Percentiles rank a stretch among this genome's conserved stretches.
These are phyloP conservation scores for Myotis planiceps DNA, from an alignment of 2,797 vertebrate genomes.

Conservation along the genomic window DNA sequence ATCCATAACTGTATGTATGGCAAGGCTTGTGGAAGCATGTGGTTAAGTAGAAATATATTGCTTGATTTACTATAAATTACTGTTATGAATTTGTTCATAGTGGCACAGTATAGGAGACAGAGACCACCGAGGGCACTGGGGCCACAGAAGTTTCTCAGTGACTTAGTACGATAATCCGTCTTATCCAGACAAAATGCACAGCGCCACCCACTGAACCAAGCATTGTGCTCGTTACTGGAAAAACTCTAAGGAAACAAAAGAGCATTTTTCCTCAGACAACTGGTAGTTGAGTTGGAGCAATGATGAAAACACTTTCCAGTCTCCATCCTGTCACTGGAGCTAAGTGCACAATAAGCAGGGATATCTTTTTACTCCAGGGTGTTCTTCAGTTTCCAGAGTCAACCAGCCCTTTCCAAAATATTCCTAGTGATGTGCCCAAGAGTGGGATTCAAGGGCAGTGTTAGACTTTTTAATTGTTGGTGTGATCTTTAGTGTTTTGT, in stretches of 20 bases:
- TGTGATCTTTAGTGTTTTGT: background rate
- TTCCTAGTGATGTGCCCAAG: background rate
- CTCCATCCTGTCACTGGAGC: background rate
- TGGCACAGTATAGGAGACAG: background rate
- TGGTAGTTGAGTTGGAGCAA: background rate
- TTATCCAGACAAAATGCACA: background rate
- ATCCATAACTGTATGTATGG: background rate
- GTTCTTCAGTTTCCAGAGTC: background rate
- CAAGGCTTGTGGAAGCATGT: background rate
- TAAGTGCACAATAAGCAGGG: background rate
- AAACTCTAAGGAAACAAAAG: background rate
- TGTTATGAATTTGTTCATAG: background rate
- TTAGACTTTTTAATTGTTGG: background rate
- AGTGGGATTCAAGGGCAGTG: background rate
- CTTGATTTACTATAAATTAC: background rate
- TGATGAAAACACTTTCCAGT: background rate
- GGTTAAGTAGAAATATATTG: background rate
- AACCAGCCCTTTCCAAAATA: background rate
- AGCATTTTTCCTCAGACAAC: background rate
- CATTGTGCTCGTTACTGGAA: background rate
- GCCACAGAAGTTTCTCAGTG: background rate
- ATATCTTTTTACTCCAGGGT: background rate
- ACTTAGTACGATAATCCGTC: background rate
- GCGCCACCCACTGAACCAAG: background rate
- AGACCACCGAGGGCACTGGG: background rate